These are phyloP conservation scores for Turdus rufiventris DNA, from an alignment of 2,113 vertebrate genomes.

Conservation along the genomic window DNA sequence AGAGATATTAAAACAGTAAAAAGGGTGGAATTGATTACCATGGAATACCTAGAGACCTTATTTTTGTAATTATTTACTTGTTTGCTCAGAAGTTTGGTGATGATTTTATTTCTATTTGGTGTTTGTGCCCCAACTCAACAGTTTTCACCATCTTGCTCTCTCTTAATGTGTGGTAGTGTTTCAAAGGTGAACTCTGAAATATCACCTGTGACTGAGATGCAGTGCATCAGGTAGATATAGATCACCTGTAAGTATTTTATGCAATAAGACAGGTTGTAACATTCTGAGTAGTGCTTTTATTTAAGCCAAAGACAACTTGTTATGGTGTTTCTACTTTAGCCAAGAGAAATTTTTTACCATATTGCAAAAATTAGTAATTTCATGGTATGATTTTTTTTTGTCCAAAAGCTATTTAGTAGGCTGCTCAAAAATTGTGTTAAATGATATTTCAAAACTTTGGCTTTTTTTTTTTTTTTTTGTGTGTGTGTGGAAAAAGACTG, in stretches of 20 bases:
- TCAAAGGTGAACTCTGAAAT: background rate
- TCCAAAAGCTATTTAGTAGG: background rate
- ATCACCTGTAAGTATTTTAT: background rate
- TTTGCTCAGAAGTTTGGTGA: background rate
- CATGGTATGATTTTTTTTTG: background rate
- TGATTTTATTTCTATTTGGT: background rate
- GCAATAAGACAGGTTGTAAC: background rate
- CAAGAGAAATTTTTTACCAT: background rate
- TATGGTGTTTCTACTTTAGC: background rate
- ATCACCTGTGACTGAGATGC: rapidly evolving
- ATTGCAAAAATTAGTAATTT: background rate
- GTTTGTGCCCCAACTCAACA: background rate
- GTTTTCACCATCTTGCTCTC: background rate
- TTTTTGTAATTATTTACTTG: background rate
- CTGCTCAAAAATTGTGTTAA: background rate
- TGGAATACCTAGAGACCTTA: background rate
- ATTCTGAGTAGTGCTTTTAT: background rate
- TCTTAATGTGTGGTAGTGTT: background rate
- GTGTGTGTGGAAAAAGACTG: background rate
- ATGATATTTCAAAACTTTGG: background rate
- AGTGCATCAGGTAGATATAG: background rate
- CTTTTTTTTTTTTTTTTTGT: background rate
- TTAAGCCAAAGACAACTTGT: background rate
- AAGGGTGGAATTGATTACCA: background rate
- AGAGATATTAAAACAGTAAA: background rate